Evolutionary conservation across 2,113 vertebrate genomes (phyloP), one percentile per base, ranked within the genome.

Genomic region (Callopanchax toddi): DNA sequence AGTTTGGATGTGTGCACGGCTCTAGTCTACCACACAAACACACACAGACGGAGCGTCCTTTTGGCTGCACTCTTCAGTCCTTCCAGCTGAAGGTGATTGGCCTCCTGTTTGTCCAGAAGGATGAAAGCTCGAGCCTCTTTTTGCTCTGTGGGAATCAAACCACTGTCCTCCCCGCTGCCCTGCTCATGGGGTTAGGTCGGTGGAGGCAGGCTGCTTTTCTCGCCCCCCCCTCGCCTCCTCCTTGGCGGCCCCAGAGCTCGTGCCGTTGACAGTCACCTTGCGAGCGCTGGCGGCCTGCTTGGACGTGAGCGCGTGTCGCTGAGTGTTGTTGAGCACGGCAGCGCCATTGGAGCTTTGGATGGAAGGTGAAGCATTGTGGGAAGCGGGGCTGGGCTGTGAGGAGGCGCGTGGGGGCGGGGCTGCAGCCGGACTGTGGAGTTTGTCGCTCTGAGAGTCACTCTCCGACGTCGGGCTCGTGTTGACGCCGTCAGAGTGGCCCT

Each of bases 381-480:
- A 63, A 0, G 71, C 43, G 1, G 93, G 93, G 86, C 91, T 93
- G 71, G 94, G 91, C 73, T 93, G 87, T 0, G 94, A 88, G 22
- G 94, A 91, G 56, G 93, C 87, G 64, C 92, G 88, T 59, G 91
- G 78, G 0, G 91, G 91, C 62, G 91, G 85, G 34, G 92, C 87
- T 17, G 93, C 91, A 0, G 93, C 88, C 0, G 95, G 94, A 81
- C 95, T 96, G 90, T 92, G 93, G 25, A 94, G 93, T 80, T 96
- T 96, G 91, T 97, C 95, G 46, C 95, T 96, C 78, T 91, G 90
- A 0, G 95, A 96, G 61, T 97, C 95, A 74, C 95, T 94, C 90
- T 97, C 95, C 0, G 95, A 97, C 0, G 94, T 92, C 6, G 93
- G 94, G 40, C 94, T 95, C 57, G 95, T 94, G 82, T 94, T 94